Percentiles rank a stretch among this genome's conserved stretches.
Conservation (phyloP, 2,888 invertebrate genomes). For the Acanthococcus lagerstroemiae region DNA sequence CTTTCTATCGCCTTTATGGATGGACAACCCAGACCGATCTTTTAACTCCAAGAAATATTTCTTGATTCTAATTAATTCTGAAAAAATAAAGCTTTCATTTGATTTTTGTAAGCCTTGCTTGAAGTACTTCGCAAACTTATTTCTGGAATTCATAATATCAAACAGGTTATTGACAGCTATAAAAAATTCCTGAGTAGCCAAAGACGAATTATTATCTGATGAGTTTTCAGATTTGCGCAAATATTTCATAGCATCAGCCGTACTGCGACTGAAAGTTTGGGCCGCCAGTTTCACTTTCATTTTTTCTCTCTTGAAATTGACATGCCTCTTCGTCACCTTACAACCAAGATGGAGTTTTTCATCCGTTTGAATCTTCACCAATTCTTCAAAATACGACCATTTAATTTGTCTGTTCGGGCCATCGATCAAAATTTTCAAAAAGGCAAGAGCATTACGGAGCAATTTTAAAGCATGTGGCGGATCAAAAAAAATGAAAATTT, state of each 20-base stretch:
- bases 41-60: conserved; percentile 8
- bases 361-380: neutral
- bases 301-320: neutral
- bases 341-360: neutral
- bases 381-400: neutral
- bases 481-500: neutral
- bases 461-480: neutral
- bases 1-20: conserved; percentile 8
- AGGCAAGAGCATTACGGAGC: neutral
- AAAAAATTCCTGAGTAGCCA: neutral
- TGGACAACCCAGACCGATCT: neutral
- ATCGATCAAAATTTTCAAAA: neutral
- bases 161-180: conserved; percentile 5
- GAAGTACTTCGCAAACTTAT: neutral
- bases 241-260: neutral
- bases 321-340: neutral
- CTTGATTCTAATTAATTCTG: neutral
- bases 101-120: neutral
- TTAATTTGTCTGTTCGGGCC: neutral
- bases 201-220: neutral
- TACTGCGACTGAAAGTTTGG: neutral
- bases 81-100: neutral
- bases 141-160: conserved; percentile 1
- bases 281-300: too few species aligned
- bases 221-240: neutral